Evolutionary conservation across 1,140 invertebrate genomes (phyloP), one percentile per base, ranked within the genome.

Genomic region (Lerema accius): DNA sequence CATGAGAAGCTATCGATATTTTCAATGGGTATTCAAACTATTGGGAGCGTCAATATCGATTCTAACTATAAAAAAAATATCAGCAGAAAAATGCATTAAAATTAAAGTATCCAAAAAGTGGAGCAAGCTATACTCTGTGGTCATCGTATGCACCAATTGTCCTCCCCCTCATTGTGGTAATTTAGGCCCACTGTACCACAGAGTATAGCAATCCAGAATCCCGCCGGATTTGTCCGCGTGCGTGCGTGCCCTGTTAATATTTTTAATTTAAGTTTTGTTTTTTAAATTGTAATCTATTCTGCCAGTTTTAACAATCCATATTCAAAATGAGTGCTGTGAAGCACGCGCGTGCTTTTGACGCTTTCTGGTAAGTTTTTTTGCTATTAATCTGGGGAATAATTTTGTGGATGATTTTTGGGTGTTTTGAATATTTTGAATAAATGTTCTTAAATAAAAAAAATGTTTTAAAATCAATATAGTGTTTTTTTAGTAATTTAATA

Each of bases 121-220:
- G 14, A 32, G 35, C 14, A 17, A 11, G 39, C 49, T 39, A 28
- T 50, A 71, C 16, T 23, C n/a, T n/a, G 14, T 40, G 71, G 64
- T 73, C 71, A 79, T 74, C 75, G 68, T 63, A 69, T 79, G 70
- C 70, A 76, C 74, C 81, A 86, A 86, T 86, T 86, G 79, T 78
- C 42, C 32, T 58, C 67, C 80, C 74, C 79, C 71, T 76, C 79
- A 72, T 74, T 73, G 72, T 68, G 11, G 58, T 69, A 67, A 77
- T 67, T 68, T 65, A 63, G 49, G 48, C 59, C 23, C 63, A 55
- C 19, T 43, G 4, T 11, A 11, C 19, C 51, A 55, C 51, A 43
- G 53, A 58, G 45, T 17, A 50, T 71, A 75, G 71, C 77, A 76
- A 77, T 70, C 76, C 83, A 71, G 76, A 73, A 71, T 61, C 37